Percentiles rank a stretch among this genome's conserved stretches.
Conservation (phyloP, 64 coral and sea anemone genomes). For the Stichodactyla helianthus region DNA sequence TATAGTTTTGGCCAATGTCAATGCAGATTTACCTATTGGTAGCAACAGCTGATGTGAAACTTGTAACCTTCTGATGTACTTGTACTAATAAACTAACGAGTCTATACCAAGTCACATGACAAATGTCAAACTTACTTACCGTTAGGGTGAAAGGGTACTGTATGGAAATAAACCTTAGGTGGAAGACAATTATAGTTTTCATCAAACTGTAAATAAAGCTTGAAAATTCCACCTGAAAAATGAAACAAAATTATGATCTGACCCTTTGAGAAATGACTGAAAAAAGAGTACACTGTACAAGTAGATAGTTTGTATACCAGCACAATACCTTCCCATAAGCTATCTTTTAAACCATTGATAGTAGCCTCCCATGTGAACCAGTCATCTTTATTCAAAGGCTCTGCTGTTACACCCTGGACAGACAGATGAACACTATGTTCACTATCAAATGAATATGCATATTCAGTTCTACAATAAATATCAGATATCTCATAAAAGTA, state of each 20-base stretch:
- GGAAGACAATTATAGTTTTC: constrained; percentile 65
- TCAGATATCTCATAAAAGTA: neutral
- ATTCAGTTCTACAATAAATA: neutral
- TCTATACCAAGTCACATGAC: too few species aligned
- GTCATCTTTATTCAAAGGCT: constrained; percentile 75
- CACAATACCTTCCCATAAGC: constrained; percentile 95
- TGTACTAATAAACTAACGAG: too few species aligned
- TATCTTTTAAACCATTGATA: constrained; percentile 82
- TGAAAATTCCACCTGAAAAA: constrained; percentile 86
- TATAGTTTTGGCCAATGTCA: too few species aligned
- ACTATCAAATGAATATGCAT: neutral
- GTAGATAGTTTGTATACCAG: neutral
- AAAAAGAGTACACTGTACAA: neutral
- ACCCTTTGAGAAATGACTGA: too few species aligned
- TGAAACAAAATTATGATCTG: neutral
- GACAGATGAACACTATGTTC: neutral
- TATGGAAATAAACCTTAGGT: constrained; percentile 78
- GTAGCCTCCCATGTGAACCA: constrained; percentile 94
- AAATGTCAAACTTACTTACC: constrained; percentile 6
- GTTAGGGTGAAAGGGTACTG: constrained; percentile 95
- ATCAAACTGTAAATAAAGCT: constrained; percentile 89
- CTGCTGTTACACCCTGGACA: constrained; percentile 59
- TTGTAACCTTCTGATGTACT: too few species aligned
- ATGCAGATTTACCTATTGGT: too few species aligned
- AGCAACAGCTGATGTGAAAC: too few species aligned